Base-by-base conservation (phyloP, 1,140 invertebrate genomes). In the Polypedilum pembai region DNA sequence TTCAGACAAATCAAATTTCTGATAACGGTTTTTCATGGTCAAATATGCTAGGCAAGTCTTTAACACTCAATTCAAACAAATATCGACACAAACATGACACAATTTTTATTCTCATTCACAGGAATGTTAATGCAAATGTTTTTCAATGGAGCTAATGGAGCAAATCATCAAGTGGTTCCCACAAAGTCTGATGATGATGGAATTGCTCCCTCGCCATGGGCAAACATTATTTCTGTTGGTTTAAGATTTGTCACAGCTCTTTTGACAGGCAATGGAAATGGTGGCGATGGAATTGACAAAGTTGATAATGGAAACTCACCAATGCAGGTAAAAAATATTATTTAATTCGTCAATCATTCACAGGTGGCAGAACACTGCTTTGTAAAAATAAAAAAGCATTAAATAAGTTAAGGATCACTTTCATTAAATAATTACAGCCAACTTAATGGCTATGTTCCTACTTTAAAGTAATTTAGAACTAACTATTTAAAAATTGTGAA, bases 71-170 rank as follows among this genome's bases (percentile, higher is more conserved):
- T 40, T 10, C 18, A 73, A 73, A 20, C 7, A 24, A 33, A 18
- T 40, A 40, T 41, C 8, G 21, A 5, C 0, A 18, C 17, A 17
- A 33, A 33, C 5, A 33, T 73, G 24, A n/a, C 40, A 33, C 7
- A 20, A 1, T 40, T 3, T 45, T 41, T 73, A 4, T 18, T 20
- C 1, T 74, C 5, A 24, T 80, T 33, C 24, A 10, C 79, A 87
- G 86, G 85, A 63, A 91, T 92, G 87, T 81, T 92, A 18, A 91
- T 95, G 89, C 92, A 94, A 82, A 91, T 94, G 88, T 84, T 95
- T 77, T 89, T 94, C 79, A 91, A 89, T 78, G 86, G 87, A 18
- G 86, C 86, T 73, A 81, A 80, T 73, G 85, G 80, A 76, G 86
- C 79, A 74, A 85, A 81, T 74, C 85, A 86, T 20, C 12, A 56